Evolutionary conservation across 2,113 vertebrate species (phyloP).

Genomic region (Accipiter virgatus): DNA sequence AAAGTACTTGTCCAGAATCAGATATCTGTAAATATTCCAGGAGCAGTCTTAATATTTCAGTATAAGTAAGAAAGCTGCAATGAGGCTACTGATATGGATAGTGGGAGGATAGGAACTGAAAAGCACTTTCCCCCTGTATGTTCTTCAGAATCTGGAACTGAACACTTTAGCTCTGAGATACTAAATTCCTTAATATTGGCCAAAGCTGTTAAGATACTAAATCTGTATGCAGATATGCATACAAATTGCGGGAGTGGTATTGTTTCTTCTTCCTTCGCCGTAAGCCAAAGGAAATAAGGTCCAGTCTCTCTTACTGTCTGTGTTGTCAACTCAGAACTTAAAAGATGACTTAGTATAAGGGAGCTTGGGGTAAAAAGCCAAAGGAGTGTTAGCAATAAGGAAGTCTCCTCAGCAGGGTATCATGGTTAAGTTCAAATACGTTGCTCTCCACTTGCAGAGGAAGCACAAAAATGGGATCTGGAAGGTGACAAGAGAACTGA

Average conservation of each 20-base stretch:
- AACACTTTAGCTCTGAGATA: not conserved
- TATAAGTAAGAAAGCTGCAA: not conserved
- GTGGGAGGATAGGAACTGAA: not conserved
- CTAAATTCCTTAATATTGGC: not conserved
- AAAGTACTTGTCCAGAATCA: not conserved
- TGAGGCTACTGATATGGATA: accelerated
- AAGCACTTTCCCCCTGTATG: not conserved
- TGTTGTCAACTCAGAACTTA: not conserved
- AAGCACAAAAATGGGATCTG: not conserved
- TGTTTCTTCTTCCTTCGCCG: not conserved
- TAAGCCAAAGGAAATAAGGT: not conserved
- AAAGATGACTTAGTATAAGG: not conserved
- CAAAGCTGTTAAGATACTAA: not conserved
- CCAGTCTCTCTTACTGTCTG: not conserved
- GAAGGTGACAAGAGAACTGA: not conserved
- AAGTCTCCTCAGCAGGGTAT: not conserved
- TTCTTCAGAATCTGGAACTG: not conserved
- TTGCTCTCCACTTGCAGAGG: not conserved
- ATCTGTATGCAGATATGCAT: not conserved
- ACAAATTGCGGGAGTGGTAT: not conserved
- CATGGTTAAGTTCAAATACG: not conserved
- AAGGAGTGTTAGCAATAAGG: not conserved
- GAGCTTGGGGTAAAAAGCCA: not conserved
- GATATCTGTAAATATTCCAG: not conserved
- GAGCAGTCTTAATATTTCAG: not conserved